phyloP scores from a whole-genome alignment of 2,113 vertebrate species.

The Xiphophorus maculatus region DNA sequence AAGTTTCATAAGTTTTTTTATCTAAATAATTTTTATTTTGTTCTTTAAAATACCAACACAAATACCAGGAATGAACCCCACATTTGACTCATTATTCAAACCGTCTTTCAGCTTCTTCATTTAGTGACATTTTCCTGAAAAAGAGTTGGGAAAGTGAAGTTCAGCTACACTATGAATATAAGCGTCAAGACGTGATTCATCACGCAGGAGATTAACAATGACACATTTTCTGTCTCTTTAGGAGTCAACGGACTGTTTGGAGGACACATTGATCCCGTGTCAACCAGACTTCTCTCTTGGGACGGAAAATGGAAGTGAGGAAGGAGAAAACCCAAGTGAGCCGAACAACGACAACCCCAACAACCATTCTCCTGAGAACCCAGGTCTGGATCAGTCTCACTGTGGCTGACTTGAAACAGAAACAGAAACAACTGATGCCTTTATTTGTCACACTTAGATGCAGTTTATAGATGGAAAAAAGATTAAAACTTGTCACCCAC shows the following conservation, averaged over 20 bases:
- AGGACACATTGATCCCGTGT: conserved; percentile 91
- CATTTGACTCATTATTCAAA: background rate
- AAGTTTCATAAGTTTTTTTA: too few relatives aligned
- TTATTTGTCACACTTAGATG: background rate
- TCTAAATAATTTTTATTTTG: too few relatives aligned
- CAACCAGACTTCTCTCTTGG: conserved; percentile 86
- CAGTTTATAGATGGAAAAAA: background rate
- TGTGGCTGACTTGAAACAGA: too few relatives aligned
- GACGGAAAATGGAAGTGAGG: conserved; percentile 81
- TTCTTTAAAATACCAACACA: too few relatives aligned
- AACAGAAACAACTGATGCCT: background rate
- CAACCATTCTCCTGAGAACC: conserved; percentile 81
- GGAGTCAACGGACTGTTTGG: conserved; percentile 94
- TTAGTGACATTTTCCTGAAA: background rate
- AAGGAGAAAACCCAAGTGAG: conserved; percentile 80
- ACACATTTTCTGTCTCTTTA: conserved; percentile 63
- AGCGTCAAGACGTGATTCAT: background rate
- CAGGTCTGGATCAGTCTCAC: conserved; percentile 77
- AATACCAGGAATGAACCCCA: too few relatives aligned
- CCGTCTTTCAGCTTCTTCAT: background rate
- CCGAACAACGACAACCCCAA: conserved; percentile 85
- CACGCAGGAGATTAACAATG: background rate
- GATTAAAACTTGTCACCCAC: too few relatives aligned
- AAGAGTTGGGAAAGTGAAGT: background rate
- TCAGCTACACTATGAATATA: background rate